phyloP scores from a whole-genome alignment of 2,888 invertebrate genomes.

The Diadegma fenestrale region DNA sequence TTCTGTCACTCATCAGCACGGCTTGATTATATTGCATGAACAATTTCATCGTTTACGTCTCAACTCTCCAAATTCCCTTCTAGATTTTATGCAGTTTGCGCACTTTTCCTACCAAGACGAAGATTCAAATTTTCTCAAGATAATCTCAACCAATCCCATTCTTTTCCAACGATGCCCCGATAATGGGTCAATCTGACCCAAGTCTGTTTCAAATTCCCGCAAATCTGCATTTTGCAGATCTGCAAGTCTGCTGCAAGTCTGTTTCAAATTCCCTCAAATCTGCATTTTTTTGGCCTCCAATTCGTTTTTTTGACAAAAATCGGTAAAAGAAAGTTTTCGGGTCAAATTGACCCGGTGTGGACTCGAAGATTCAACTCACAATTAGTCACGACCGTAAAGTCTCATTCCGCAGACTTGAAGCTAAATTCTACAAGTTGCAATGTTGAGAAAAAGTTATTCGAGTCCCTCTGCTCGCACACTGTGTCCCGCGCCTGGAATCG shows the following conservation, averaged over 20 bases:
- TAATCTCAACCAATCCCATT: not conserved
- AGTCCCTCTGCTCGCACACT: no score
- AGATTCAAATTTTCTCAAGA: not conserved
- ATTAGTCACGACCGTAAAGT: not conserved
- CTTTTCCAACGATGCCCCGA: not conserved
- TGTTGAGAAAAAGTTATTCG: not conserved
- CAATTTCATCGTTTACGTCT: slow-evolving; percentile 34
- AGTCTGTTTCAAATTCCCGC: no score
- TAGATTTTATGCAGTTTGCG: not conserved
- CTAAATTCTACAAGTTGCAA: not conserved
- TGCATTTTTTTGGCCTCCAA: no score
- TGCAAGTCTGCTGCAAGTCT: no score
- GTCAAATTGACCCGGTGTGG: no score
- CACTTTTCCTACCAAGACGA: not conserved
- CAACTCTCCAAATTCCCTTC: slow-evolving; percentile 42
- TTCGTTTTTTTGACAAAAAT: no score
- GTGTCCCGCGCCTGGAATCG: not conserved
- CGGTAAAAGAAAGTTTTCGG: no score
- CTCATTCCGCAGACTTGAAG: not conserved
- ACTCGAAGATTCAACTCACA: no score
- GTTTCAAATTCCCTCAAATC: no score
- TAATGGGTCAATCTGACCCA: not conserved
- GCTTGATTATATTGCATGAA: slow-evolving; percentile 47
- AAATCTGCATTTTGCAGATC: no score
- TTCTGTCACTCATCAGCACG: slow-evolving; percentile 10